A percentile compares a stretch with the other conserved stretches of the same genome.
Evolutionary conservation across 2,797 vertebrate genomes (phyloP).

Genomic region (Clarias platycephalus): DNA sequence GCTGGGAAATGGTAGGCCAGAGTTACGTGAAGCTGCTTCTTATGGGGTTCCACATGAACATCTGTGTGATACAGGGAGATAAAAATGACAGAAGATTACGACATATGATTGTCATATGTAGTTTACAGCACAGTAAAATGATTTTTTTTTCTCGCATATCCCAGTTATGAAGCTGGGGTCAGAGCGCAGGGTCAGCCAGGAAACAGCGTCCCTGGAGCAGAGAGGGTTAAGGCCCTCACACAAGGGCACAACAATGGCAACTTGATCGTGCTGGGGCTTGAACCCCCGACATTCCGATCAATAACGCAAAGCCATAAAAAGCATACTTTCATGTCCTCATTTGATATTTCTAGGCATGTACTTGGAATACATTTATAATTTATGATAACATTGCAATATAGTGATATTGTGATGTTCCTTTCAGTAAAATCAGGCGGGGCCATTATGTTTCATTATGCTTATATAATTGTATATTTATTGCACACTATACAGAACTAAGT

Average conservation of each 20-base stretch:
- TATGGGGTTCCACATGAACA: slow-evolving; percentile 91
- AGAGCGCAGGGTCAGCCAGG: too few species aligned
- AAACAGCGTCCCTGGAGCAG: too few species aligned
- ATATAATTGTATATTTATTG: neutral
- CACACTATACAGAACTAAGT: neutral
- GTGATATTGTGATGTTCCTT: neutral
- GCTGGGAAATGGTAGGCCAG: slow-evolving; percentile 96
- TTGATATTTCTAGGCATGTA: neutral
- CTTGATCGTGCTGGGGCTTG: too few species aligned
- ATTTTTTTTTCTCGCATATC: too few species aligned
- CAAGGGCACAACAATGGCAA: too few species aligned
- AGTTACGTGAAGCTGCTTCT: slow-evolving; percentile 96
- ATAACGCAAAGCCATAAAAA: neutral
- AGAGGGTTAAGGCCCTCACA: too few species aligned
- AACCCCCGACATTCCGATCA: too few species aligned
- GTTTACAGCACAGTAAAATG: too few species aligned
- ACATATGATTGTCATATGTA: too few species aligned
- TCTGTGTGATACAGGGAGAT: slow-evolving; percentile 69
- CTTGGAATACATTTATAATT: neutral
- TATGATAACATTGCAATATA: neutral
- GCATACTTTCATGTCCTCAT: neutral
- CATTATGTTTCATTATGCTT: neutral
- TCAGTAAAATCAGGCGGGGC: neutral
- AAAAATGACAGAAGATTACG: neutral
- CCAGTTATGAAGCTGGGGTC: too few species aligned